Base-by-base conservation (phyloP, 1,140 invertebrate genomes). In the Drosophila sechellia region DNA sequence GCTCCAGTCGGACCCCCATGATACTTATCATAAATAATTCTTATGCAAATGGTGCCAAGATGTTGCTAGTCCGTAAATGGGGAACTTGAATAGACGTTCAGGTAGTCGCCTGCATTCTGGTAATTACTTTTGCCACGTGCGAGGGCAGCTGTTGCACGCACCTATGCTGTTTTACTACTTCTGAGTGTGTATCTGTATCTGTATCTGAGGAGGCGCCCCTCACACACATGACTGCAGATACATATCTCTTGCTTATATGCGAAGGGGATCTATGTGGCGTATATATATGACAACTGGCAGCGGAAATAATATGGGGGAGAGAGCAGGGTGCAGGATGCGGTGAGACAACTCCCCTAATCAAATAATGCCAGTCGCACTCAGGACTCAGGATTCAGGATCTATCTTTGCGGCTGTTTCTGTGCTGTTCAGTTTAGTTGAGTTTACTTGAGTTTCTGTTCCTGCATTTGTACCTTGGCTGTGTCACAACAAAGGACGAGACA, bases 301-400 rank as follows among this genome's bases (percentile, higher is more conserved):
- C 68, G 68, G 68, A 57, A 57, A 22, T 43, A 49, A 39, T 34
- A 71, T 57, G 65, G 66, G 63, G 66, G 64, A 70, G 64, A 52
- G 25, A 17, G 25, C 35, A 34, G 54, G 42, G 40, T 57, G 52
- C 68, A 71, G 68, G 85, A 90, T 90, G 85, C 56, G 84, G 77
- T 71, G 68, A 73, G 84, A 59, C 58, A 78, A 89, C 84, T 90
- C 77, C 85, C 81, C 85, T 85, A 84, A 80, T 85, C 85, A 90
- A 85, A 80, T 81, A 75, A 57, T 78, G 63, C 79, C 40, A 73
- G 59, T 55, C 60, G 52, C 52, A 50, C 50, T 22, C 53, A 49
- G 81, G 77, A 85, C 49, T 20, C 53, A 53, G 81, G 77, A 85
- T 40, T 22, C 53, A 56, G 81, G 77, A 85, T 86, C 81, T 86